These are phyloP conservation scores for Microcebus lehilahytsara DNA, from an alignment of 2,113 vertebrate genomes.

Conservation along the genomic window DNA sequence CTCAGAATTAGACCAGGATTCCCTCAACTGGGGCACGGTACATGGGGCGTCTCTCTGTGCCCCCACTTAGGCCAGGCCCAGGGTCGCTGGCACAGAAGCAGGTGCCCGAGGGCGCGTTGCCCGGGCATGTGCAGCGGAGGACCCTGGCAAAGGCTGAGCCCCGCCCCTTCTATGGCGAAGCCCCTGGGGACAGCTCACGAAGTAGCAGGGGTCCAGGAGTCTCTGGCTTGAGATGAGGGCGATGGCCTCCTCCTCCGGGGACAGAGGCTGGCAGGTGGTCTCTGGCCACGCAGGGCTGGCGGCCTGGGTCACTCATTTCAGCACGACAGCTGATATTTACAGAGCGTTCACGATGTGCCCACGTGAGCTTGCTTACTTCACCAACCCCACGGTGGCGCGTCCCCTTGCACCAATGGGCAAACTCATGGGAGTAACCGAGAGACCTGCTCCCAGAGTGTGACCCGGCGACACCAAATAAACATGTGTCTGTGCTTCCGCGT, in stretches of 20 bases:
- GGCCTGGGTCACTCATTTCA: neutral
- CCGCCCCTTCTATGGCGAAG: neutral
- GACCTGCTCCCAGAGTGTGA: neutral
- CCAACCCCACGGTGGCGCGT: rapidly evolving
- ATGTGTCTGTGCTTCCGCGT: neutral
- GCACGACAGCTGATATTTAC: neutral
- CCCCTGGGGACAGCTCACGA: neutral
- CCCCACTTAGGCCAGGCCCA: neutral
- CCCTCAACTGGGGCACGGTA: neutral
- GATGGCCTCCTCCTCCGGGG: neutral
- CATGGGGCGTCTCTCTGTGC: neutral
- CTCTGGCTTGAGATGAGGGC: neutral
- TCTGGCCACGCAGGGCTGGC: neutral
- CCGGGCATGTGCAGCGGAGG: neutral
- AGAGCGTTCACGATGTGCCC: rapidly evolving
- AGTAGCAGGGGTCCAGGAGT: neutral
- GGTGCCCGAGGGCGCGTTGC: neutral
- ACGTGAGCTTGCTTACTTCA: neutral
- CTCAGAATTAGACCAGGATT: neutral
- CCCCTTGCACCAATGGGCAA: neutral
- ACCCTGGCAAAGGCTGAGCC: neutral
- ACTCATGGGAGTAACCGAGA: neutral
- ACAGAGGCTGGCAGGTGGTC: neutral
- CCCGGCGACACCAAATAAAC: rapidly evolving
- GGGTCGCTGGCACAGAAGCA: neutral